Base-by-base conservation (phyloP, 2,113 vertebrate species). In the Rostratula benghalensis region DNA sequence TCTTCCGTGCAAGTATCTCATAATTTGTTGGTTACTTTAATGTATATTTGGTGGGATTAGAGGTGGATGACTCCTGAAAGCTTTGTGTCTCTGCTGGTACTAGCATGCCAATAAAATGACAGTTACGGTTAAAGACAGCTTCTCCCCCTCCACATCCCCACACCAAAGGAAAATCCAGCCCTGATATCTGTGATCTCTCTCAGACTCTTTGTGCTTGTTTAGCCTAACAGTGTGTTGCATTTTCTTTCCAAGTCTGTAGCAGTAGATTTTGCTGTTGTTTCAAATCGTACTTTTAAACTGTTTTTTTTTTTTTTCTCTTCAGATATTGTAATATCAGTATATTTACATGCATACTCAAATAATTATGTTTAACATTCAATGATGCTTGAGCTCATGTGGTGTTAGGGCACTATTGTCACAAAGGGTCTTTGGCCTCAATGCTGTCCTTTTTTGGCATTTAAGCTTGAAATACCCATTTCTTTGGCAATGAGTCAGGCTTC, bases 391-490 rank as follows among this genome's bases (percentile, higher is more conserved):
- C 11, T 83, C 43, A 63, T 31, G 16, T 70, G 30, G 28, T 80
- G 31, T 92, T 50, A 74, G 67, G 31, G 71, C 23, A 15, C 79
- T 67, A 28, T 33, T 87, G 70, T 93, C 65, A 56, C 53, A 13
- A 11, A 89, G 69, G 39, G 54, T 43, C 50, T 96, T 69, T 91
- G 69, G 68, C 83, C 80, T 80, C 91, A 94, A 69, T 76, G 39
- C 28, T 95, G 31, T 69, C 86, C 69, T 86, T 89, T 95, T 95
- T 92, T 89, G 89, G 64, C 78, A 77, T 60, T 93, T 93, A 83
- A 81, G 30, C 27, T 91, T 87, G 83, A 91, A 92, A 89, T 74
- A 64, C 43, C 28, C 24, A 30, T 76, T 79, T 94, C 48, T 86
- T 91, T 95, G 92, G 83, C 85, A 82, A 37, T 61, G 48, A 93